A percentile compares a stretch with the other conserved stretches of the same genome.
Evolutionary conservation across 2,888 invertebrate species (phyloP).

Genomic region (Enchytraeus crypticus): DNA sequence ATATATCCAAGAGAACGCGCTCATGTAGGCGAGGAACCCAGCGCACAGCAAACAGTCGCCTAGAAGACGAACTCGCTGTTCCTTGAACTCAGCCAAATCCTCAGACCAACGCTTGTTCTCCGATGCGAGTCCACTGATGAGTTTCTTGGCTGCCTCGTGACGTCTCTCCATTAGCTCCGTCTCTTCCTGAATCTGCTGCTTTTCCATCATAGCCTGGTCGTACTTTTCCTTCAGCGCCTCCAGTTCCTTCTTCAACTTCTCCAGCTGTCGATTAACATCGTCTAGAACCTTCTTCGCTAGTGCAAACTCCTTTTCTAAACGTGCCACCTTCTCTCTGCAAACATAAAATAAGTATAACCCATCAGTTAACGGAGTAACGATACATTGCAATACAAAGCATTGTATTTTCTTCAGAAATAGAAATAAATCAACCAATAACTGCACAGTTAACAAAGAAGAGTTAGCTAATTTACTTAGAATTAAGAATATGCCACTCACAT

Average conservation of each 20-base stretch:
- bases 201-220: constrained; percentile 63
- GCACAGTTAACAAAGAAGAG: no score
- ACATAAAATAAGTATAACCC: no score
- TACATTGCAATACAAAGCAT: no score
- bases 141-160: constrained; percentile 73
- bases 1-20: constrained; percentile 80
- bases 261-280: constrained; percentile 67
- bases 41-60: constrained; percentile 76
- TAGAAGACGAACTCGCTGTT: constrained; percentile 65
- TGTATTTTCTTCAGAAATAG: no score
- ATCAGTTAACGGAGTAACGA: no score
- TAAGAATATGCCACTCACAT: no score
- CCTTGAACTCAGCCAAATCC: constrained; percentile 64
- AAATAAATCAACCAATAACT: no score
- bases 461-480: no score
- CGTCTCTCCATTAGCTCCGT: constrained; percentile 71
- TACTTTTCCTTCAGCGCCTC: constrained; percentile 65
- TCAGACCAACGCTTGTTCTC: constrained; percentile 70
- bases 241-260: constrained; percentile 63
- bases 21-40: constrained; percentile 74
- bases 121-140: constrained; percentile 74
- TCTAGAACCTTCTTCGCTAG: constrained; percentile 57
- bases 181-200: constrained; percentile 67
- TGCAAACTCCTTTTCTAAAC: constrained; percentile 60
- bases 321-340: constrained; percentile 65